Base-by-base conservation (phyloP, 2,797 vertebrate genomes). In the Astyanax mexicanus region DNA sequence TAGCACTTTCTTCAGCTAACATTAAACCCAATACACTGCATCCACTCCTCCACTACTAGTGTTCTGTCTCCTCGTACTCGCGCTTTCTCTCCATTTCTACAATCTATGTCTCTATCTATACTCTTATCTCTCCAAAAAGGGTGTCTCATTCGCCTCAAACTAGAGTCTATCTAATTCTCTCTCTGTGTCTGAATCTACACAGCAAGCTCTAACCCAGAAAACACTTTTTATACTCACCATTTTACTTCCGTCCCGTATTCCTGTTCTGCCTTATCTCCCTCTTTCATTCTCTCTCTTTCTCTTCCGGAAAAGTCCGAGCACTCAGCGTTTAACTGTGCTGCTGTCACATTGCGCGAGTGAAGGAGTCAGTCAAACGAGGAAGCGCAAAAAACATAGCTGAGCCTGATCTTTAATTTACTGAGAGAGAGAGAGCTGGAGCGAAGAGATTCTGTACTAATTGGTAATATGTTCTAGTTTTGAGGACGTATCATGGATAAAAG, bases 291-390 rank as follows among this genome's bases (percentile, higher is more conserved):
- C 11, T n/a, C 29, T 60, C 9, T 67, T n/a, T 19, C 40, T 49
- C 32, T 68, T 67, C 8, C 5, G 3, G 62, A 21, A 37, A 21
- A 44, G 44, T 67, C 52, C 11, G 57, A 69, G 66, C 35, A 58
- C 73, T 75, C 73, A 38, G 74, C 74, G 66, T 76, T 65, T 62
- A 61, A 69, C 74, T 69, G 35, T 66, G 61, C 17, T 37, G 74
- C 66, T 76, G 74, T 76, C 55, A 69, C 54, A 69, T 62, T 51
- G 45, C 66, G 42, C 57, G 37, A 55, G 23, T 47, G 25, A 45
- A 51, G 19, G 44, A 69, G 65, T 75, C 74, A 69, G 55, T 69
- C 74, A 76, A 55, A 21, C 44, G 19, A 35, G 27, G 23, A 5
- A 5, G 42, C 27, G 45, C 27, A 76, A 57, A 69, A 75, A 32